Percentiles rank a stretch among this genome's conserved stretches.
Conservation (phyloP, 2,113 vertebrate species). For the Myrmecophaga tridactyla region DNA sequence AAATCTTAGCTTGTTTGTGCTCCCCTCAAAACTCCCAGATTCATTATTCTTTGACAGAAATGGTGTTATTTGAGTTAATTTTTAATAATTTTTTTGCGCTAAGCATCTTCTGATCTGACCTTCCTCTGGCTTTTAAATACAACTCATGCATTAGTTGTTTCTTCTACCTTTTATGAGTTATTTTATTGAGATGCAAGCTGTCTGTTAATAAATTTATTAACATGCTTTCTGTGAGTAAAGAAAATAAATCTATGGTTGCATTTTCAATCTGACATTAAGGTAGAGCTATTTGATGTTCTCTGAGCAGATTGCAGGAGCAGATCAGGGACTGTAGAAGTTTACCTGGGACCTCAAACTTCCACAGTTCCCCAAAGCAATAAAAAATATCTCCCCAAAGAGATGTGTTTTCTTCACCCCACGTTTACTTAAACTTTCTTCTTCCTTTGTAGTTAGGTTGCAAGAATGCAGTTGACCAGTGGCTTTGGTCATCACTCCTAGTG, state of each 20-base stretch:
- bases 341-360: not conserved
- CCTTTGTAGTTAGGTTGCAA: not conserved
- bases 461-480: not conserved
- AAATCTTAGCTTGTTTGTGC: not conserved
- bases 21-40: not conserved
- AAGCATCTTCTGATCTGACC: not conserved
- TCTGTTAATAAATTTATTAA: not conserved
- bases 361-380: not conserved
- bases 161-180: not conserved
- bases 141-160: not conserved
- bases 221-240: not conserved
- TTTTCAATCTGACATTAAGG: not conserved
- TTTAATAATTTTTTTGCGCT: conserved; percentile 14
- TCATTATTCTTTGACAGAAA: not conserved
- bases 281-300: not conserved
- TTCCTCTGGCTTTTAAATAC: not conserved
- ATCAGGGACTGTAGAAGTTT: not conserved
- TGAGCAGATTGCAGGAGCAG: not conserved
- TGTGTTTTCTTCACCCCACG: not conserved
- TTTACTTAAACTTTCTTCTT: not conserved
- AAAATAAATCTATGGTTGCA: not conserved
- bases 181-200: not conserved
- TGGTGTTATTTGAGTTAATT: not conserved
- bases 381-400: not conserved
- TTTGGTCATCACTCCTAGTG: not conserved